Base-by-base conservation (phyloP, 2,888 invertebrate species). In the Stomorhina lunata region DNA sequence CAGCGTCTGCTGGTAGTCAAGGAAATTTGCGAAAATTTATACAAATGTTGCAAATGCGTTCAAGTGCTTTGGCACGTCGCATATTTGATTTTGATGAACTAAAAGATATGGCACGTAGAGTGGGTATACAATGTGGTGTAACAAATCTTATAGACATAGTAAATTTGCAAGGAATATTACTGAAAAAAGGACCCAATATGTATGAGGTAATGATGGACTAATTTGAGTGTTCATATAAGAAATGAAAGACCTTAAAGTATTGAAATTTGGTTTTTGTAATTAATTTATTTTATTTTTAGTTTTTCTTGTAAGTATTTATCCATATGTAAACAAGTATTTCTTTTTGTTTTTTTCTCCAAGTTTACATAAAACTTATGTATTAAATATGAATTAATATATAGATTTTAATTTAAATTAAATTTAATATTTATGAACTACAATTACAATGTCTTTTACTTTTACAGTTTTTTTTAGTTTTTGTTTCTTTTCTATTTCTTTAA, bases 151-250 rank as follows among this genome's bases (percentile, higher is more conserved):
- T 98, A 66, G 94, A 95, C 84, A 93, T 95, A 37, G 93, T 98
- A 85, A 98, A 98, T 89, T 93, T 94, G 86, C 96, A 97, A 90
- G 97, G 98, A 9, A 95, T 95, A 91, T 92, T 98, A 84, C 92
- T 98, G 84, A 95, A 97, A 87, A 97, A 96, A 91, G 96, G 95
- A 0, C 93, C 93, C 15, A 94, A 94, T 87, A 92, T 94, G 65
- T 97, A 95, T 87, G 94, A 96, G 91, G 92, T 94, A 77, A 91
- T 93, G 84, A 91, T 92, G 66, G 91, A 90, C 78, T 91, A 81
- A 86, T 25, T 20, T 5, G 15, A 34, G 71, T 34, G 37, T 72
- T 73, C 55, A 65, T n/a, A n/a, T n/a, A n/a, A 17, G 17, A 22
- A 80, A 34, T 57, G 63, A 83, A 32, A 57, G 27, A 17, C 4